Evolutionary conservation across 2,797 vertebrate genomes (phyloP), one percentile per base, ranked within the genome.

Genomic region (Enteromius afrohamiltoni): DNA sequence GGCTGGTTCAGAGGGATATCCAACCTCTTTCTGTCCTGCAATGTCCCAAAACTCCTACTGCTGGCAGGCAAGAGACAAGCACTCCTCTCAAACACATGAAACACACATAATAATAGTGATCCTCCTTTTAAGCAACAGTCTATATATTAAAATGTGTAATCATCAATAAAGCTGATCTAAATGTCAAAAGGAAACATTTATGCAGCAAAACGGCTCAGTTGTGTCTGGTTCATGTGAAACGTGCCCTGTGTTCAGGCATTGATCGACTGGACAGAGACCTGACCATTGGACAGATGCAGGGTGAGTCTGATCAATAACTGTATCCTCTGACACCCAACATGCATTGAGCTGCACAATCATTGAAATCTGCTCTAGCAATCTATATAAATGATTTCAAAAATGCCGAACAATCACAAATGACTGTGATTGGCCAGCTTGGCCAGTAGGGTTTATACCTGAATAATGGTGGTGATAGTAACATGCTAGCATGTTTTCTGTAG

Each of bases 1-100:
- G 92, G 91, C 82, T 94, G 93, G 94, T 95, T 94, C 34, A 87
- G 92, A 83, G 93, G 93, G 73, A 93, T 93, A 37, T 94, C 93
- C 14, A 92, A 92, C 83, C 92, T 93, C 64, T 95, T 95, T 83
- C 90, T 94, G 51, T 82, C 90, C 73, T 94, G 92, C 70, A 92
- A 93, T 71, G 79, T 95, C 37, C 93, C 92, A 23, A 95, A 94
- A 79, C 92, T 95, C 10, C 89, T 95, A 79, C 88, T 94, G 4
- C n/a, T 94, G 77, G 90, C 93, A 2, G 93, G 93, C 93, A 85
- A 16, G 29, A 80, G 11, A 82, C 13, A 23, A 4, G 3, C 21
- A 26, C 47, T 47, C 40, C 1, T 29, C 70, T 21, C 4, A 73
- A 49, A 29, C 42, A 40, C 8, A 40, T 13, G 4, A 73, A 49